Conservation (phyloP, 64 coral and sea anemone species). For the Actinia equina region DNA sequence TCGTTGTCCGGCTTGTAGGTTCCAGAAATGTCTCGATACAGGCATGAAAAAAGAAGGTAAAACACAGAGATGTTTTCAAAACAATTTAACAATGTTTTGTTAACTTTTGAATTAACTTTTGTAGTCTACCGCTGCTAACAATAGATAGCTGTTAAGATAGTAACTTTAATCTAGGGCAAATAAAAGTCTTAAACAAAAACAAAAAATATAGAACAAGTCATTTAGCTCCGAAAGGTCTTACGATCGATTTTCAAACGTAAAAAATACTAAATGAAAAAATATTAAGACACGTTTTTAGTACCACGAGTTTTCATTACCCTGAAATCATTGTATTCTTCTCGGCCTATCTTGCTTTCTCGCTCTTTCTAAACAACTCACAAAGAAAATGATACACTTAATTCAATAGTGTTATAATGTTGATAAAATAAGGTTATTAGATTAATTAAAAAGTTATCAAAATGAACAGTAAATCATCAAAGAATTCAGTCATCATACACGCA, state of each 20-base stretch:
- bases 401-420: background rate
- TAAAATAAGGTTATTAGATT: background rate
- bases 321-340: background rate
- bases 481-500: no score
- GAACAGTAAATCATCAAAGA: no score
- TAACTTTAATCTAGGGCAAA: background rate
- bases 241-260: no score
- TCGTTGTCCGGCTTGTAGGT: slow-evolving; percentile 82
- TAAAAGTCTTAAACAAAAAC: background rate
- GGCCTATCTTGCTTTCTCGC: background rate
- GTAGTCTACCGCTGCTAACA: background rate
- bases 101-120: background rate
- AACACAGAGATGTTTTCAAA: background rate
- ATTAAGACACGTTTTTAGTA: no score
- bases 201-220: background rate
- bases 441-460: background rate
- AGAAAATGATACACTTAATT: no score
- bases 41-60: slow-evolving; percentile 97
- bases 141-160: background rate
- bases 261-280: no score
- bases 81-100: background rate
- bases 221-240: no score
- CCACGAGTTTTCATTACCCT: no score
- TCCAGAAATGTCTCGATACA: slow-evolving; percentile 82
- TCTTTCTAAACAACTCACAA: no score